Evolutionary conservation across 2,113 vertebrate species (phyloP).

Genomic region (Cryptomyrus ogoouensis): DNA sequence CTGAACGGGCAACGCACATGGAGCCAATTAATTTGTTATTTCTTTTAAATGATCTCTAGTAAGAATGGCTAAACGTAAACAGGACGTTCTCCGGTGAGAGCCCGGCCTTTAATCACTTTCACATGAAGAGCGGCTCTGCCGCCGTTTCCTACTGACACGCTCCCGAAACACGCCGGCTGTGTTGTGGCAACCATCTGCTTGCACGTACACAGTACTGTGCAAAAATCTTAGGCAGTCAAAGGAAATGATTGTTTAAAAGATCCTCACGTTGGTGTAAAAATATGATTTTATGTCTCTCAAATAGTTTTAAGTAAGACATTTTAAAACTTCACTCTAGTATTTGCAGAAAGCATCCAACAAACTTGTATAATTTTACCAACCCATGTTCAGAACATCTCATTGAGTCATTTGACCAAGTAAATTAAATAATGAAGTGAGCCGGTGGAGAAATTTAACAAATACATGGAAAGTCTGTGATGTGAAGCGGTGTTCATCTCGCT

Average conservation of each 20-base stretch:
- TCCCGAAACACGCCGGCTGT: not conserved
- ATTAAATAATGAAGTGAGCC: not conserved
- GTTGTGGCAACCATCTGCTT: not conserved
- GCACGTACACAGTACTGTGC: not conserved
- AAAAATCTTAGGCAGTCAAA: not conserved
- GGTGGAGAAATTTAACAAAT: not conserved
- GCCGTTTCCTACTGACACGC: not conserved
- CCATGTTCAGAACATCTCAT: not conserved
- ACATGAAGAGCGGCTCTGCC: not conserved
- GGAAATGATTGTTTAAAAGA: not conserved
- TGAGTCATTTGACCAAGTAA: not conserved
- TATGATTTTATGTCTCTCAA: not conserved
- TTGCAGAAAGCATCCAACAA: not conserved
- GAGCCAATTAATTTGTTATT: constrained; percentile 10
- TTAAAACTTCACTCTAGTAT: not conserved
- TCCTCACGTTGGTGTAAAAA: not conserved
- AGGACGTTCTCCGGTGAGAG: not conserved
- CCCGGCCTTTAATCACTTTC: not conserved
- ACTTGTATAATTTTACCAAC: not conserved
- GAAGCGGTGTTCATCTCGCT: not conserved
- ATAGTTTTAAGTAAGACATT: not conserved
- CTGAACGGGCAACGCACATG: not conserved
- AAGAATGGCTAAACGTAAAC: not conserved
- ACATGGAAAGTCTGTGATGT: not conserved
- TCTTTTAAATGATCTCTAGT: constrained; percentile 9